Base-by-base conservation (phyloP, 30 jellyfish, hydroid and myxozoan genomes). In the Sanderia malayensis region DNA sequence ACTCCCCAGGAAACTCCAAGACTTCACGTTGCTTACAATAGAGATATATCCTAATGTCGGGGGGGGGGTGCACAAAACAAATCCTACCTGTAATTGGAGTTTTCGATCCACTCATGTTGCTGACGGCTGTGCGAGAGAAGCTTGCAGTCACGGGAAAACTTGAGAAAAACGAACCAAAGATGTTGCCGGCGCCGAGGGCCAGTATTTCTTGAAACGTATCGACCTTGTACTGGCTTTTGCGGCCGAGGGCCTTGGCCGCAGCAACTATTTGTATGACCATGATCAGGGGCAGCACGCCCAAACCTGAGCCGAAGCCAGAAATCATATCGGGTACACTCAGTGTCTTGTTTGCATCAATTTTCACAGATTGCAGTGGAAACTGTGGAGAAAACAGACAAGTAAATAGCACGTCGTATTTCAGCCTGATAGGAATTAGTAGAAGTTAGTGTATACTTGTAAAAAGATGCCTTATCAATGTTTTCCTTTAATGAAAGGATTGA, bases 61-160 rank as follows among this genome's bases (percentile, higher is more conserved):
- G n/a, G n/a, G n/a, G n/a, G n/a, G n/a, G n/a, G n/a, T n/a, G n/a
- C n/a, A n/a, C n/a, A n/a, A n/a, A n/a, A n/a, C n/a, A n/a, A 53
- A 30, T 19, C 24, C 4, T 58, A 89, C 97, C 95, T 74, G 95
- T 44, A 1, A 77, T 28, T 1, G 97, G 97, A 0, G 97, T 89
- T 30, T 34, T 25, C 17, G 95, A 45, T 15, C 97, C 97, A 82
- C 97, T 81, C 70, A 74, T 59, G 44, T 90, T 80, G 32, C 69
- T 70, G 18, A 89, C 83, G 17, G 97, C 97, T 0, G 97, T 82
- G 26, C 97, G 86, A 0, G 93, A 73, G 66, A 89, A 89, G 45
- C 97, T 89, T 24, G 89, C 97, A 1, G 95, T 79, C 70, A 82
- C 67, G 25, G 97, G 95, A 31, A 74, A 73, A 4, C 86, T 90